Conservation (phyloP, 2,797 vertebrate species). For the Masticophis lateralis region DNA sequence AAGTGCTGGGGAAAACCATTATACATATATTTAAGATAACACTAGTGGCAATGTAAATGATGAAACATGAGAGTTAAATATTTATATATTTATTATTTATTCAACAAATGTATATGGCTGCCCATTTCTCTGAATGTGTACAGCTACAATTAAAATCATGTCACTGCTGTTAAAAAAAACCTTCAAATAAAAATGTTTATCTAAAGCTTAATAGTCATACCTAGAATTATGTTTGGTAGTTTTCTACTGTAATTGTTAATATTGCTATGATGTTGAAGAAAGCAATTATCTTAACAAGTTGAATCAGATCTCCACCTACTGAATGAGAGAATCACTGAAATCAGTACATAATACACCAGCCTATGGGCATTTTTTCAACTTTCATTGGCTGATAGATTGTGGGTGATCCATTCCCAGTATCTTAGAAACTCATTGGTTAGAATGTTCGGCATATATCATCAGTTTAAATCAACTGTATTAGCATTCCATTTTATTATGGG, state of each 20-base stretch:
- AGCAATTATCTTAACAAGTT: neutral
- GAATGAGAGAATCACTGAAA: neutral
- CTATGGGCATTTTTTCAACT: neutral
- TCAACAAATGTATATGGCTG: neutral
- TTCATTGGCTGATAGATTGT: neutral
- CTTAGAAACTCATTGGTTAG: neutral
- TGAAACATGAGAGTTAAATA: neutral
- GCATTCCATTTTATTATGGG: neutral
- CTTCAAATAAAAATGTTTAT: neutral
- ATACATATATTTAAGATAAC: neutral
- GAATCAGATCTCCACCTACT: neutral
- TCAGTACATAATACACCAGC: neutral
- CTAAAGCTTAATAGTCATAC: neutral
- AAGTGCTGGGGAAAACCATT: neutral
- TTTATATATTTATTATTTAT: neutral
- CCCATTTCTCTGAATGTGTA: neutral
- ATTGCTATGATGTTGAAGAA: neutral
- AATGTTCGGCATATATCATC: neutral
- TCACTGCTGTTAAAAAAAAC: neutral
- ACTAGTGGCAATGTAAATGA: neutral
- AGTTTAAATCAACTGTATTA: neutral
- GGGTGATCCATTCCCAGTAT: neutral
- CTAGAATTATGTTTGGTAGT: neutral
- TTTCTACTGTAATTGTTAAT: neutral
- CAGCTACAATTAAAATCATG: neutral